A percentile compares a stretch with the other conserved stretches of the same genome.
phyloP scores from a whole-genome alignment of 2,888 invertebrate genomes.

The Carcina quercana region DNA sequence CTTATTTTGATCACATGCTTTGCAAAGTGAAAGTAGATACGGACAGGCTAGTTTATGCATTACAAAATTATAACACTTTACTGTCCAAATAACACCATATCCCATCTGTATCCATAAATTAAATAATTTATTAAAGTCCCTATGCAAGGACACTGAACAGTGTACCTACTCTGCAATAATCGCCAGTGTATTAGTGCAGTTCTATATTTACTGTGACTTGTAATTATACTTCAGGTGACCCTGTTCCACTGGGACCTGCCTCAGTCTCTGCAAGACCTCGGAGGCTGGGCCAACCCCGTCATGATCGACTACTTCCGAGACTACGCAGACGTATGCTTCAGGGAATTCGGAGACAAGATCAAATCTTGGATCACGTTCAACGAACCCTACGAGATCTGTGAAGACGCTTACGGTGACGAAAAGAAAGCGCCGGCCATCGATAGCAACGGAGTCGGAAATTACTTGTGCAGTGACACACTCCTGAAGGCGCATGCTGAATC shows the following conservation, averaged over 20 bases:
- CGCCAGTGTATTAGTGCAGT: too few species aligned
- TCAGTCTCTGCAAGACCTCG: conserved; percentile 70
- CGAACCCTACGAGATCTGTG: conserved; percentile 75
- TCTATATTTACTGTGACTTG: too few species aligned
- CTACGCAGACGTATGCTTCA: conserved; percentile 71
- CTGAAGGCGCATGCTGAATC: conserved; percentile 80
- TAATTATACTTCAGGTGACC: conserved; percentile 70
- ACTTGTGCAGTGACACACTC: conserved; percentile 77
- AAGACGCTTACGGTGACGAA: conserved; percentile 67
- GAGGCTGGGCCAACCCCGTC: conserved; percentile 71
- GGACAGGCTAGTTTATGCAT: too few species aligned
- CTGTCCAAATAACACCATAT: too few species aligned
- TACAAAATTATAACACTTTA: too few species aligned
- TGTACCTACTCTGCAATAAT: too few species aligned
- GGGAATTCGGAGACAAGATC: conserved; percentile 71
- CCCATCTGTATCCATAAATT: too few species aligned
- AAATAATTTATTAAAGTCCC: too few species aligned
- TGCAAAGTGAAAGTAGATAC: too few species aligned
- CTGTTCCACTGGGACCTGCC: conserved; percentile 82
- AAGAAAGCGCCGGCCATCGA: conserved; percentile 70
- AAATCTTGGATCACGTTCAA: conserved; percentile 83
- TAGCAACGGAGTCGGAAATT: conserved; percentile 75
- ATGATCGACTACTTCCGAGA: conserved; percentile 72
- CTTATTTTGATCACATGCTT: too few species aligned
- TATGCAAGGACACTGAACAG: too few species aligned